Conservation (phyloP, 1,140 invertebrate species). For the Mactra quadrangularis region DNA sequence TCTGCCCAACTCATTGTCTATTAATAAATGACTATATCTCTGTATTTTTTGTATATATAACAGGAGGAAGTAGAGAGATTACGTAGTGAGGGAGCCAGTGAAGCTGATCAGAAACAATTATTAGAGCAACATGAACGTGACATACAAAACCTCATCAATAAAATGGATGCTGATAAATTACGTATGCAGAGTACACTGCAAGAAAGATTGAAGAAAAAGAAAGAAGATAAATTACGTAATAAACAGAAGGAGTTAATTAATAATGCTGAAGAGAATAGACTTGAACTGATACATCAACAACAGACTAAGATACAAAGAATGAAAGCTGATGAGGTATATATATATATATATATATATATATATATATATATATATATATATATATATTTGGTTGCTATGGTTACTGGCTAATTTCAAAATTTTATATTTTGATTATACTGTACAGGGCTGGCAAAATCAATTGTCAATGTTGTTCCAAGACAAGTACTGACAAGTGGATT, state of each 20-base stretch:
- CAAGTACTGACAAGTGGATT: no score
- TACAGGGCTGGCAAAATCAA: no score
- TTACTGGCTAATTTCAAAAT: no score
- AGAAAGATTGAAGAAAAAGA: conserved; percentile 76
- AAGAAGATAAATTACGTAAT: conserved; percentile 73
- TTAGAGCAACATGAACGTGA: conserved; percentile 78
- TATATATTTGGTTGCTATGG: no score
- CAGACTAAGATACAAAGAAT: conserved; percentile 72
- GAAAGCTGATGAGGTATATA: conserved; percentile 77
- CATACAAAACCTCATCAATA: conserved; percentile 76
- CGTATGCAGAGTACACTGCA: conserved; percentile 80
- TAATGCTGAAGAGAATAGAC: conserved; percentile 68
- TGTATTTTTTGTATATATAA: no score
- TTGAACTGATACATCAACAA: conserved; percentile 75
- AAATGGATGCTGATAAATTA: conserved; percentile 80
- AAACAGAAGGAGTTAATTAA: conserved; percentile 74
- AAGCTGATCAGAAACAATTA: conserved; percentile 78
- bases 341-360: not conserved
- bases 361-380: not conserved
- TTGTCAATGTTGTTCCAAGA: no score
- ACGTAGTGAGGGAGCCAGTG: conserved; percentile 72
- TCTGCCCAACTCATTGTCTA: no score
- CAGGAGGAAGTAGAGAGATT: conserved; percentile 79
- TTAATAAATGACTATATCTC: no score
- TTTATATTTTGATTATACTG: no score